Evolutionary conservation across 2,113 vertebrate genomes (phyloP).

Genomic region (Gambusia affinis): DNA sequence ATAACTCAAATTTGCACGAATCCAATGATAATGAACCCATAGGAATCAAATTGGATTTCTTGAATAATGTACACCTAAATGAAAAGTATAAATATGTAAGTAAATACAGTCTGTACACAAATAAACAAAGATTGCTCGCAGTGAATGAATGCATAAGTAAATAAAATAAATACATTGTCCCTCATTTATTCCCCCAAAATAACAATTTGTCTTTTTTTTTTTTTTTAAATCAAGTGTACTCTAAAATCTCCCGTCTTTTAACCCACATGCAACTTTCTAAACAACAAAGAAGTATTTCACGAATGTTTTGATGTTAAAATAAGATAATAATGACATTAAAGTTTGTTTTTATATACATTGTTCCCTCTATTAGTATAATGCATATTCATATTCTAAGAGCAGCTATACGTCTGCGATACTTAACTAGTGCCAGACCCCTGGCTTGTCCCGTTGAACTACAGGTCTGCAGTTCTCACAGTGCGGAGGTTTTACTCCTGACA

Average conservation of each 20-base stretch:
- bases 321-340: background rate
- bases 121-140: no score
- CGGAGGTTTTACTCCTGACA: conserved; percentile 62
- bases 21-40: no score
- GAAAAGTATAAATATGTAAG: no score
- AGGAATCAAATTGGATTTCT: no score
- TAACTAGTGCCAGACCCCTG: conserved; percentile 38
- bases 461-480: conserved; percentile 26
- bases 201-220: background rate
- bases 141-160: background rate
- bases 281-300: background rate
- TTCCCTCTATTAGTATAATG: background rate
- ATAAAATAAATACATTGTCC: background rate
- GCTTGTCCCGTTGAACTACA: background rate
- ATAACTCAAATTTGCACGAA: no score
- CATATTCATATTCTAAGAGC: background rate
- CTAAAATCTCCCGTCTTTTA: background rate
- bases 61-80: no score
- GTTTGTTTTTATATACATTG: background rate
- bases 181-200: background rate
- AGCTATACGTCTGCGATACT: background rate
- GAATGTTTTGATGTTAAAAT: no score
- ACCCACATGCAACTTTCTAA: background rate
- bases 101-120: no score
- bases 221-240: background rate